Evolutionary conservation across 2,888 invertebrate genomes (phyloP), one percentile per base, ranked within the genome.

Genomic region (Escarpia spicata): DNA sequence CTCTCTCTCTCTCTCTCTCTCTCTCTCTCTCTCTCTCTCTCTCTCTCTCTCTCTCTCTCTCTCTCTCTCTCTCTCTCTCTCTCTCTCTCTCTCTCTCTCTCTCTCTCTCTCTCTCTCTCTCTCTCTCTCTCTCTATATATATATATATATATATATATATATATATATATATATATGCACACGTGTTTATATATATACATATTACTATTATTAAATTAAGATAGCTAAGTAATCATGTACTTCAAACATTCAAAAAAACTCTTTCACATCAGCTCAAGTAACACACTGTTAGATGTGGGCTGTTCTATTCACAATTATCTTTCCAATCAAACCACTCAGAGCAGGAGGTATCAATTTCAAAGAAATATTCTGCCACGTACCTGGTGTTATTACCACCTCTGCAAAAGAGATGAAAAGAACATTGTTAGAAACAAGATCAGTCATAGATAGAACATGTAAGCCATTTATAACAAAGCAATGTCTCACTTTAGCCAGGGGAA

Each of bases 401-500:
- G 75, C 26, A 75, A 75, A 75, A 75, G 1, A 75, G 52, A 52
- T 19, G 75, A 75, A 75, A 15, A 75, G 26, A 75, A 75, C 75
- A 75, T 75, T 26, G 75, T 75, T 75, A 75, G 75, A 75, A 75
- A 75, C 75, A 75, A 75, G 75, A 75, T 75, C 75, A 75, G 75
- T 75, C n/a, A 75, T 75, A 75, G 75, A 75, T 26, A 75, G 19
- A 26, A 75, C 26, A 75, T 75, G 75, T 19, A 75, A 75, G 75
- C 15, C 75, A 75, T 75, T 75, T 15, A 3, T 75, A 75, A 75
- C 75, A 75, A 15, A 75, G 19, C 26, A 75, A 75, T 75, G 52
- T 75, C 19, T 75, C n/a, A 75, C 75, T 75, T 52, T 26, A 75
- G 75, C 75, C 75, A 6, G 75, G 26, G 2, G 3, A n/a, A 75